Conservation (phyloP, 2,888 invertebrate genomes). For the Pasiphila rectangulata region DNA sequence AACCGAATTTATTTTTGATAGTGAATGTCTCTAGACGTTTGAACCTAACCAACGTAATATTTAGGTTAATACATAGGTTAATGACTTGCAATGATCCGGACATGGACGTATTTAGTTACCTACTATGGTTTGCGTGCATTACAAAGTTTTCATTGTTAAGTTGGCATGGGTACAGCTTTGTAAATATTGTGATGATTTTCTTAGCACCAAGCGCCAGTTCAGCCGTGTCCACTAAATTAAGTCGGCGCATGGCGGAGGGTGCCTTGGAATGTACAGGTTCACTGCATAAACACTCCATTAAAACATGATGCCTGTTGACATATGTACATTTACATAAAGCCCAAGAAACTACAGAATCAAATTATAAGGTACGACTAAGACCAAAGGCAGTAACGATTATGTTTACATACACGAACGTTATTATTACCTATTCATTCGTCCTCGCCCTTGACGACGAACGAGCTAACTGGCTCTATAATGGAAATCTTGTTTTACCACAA, state of each 20-base stretch:
- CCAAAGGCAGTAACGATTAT: background rate
- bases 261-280: constrained; percentile 54
- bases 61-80: no score
- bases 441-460: constrained; percentile 54
- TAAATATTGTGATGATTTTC: constrained; percentile 36
- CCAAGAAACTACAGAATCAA: background rate
- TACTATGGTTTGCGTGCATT: background rate
- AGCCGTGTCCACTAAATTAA: constrained; percentile 47
- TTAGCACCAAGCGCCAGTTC: constrained; percentile 42
- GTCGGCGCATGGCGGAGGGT: constrained; percentile 59
- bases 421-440: constrained; percentile 38
- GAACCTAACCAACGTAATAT: no score
- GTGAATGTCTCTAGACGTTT: no score
- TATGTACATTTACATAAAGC: background rate
- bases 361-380: background rate
- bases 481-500: constrained; percentile 45
- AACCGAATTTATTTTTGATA: no score
- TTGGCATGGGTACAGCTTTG: constrained; percentile 21
- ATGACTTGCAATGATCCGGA: no score
- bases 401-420: constrained; percentile 20
- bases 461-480: constrained; percentile 45
- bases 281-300: constrained; percentile 59
- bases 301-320: constrained; percentile 35
- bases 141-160: constrained; percentile 22
- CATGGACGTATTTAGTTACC: no score